phyloP scores from a whole-genome alignment of 1,140 invertebrate genomes.

The Ephestia elutella region DNA sequence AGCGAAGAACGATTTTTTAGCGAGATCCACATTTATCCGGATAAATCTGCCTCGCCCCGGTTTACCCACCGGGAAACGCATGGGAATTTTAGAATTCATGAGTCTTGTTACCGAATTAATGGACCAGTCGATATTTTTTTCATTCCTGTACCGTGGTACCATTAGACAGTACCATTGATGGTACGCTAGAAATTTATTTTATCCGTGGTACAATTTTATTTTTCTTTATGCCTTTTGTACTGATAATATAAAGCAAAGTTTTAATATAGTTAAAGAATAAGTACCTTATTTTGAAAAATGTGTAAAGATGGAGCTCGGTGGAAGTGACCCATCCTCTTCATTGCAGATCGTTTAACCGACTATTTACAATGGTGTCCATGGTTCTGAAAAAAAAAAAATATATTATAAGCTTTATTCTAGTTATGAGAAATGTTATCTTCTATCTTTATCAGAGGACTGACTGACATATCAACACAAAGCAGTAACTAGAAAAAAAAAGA shows the following conservation, averaged over 20 bases:
- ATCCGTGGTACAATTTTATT: too few species aligned
- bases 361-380: slow-evolving; percentile 18
- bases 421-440: too few species aligned
- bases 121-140: too few species aligned
- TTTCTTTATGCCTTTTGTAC: too few species aligned
- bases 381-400: slow-evolving; percentile 29
- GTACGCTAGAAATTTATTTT: too few species aligned
- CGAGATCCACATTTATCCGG: slow-evolving; percentile 16
- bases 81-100: background rate
- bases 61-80: slow-evolving; percentile 10
- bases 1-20: slow-evolving; percentile 17
- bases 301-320: slow-evolving; percentile 53
- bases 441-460: too few species aligned
- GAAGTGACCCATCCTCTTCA: slow-evolving; percentile 54
- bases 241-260: too few species aligned
- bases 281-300: slow-evolving; percentile 34
- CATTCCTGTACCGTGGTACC: too few species aligned
- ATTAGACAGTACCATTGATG: too few species aligned
- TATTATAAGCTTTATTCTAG: slow-evolving; percentile 4
- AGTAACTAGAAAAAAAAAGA: too few species aligned
- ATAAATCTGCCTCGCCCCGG: slow-evolving; percentile 20
- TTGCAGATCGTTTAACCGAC: slow-evolving; percentile 13
- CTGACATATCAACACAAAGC: too few species aligned
- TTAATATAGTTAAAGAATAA: too few species aligned
- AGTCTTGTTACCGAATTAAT: background rate